Base-by-base conservation (phyloP, 2,797 vertebrate species). In the Lycodopsis pacificus region DNA sequence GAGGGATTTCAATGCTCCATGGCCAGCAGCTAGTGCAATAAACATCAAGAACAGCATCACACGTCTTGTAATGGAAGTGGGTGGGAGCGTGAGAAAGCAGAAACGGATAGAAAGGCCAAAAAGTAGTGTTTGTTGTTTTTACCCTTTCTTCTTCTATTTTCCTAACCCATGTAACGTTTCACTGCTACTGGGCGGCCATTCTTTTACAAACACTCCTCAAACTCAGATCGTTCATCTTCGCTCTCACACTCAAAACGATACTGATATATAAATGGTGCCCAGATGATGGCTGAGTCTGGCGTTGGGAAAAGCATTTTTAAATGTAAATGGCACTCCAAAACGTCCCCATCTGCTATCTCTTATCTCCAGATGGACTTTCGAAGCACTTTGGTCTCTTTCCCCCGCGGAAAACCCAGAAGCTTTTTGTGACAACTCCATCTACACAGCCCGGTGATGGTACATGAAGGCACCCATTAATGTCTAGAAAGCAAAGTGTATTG, bases 341-440 rank as follows among this genome's bases (percentile, higher is more conserved):
- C 70, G 77, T 80, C 56, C 73, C 75, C 73, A 89, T 81, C 77
- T 78, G 84, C 71, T 84, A n/a, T 59, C 62, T 84, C n/a, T 76
- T 76, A 64, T 67, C 68, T 82, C 81, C 85, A 86, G 80, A 86
- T 85, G 83, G 84, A 91, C 65, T 61, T 88, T 69, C 86, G 46
- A 84, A 86, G 79, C 80, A 75, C 78, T 82, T 81, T 86, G 79
- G 70, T 84, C 25, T 78, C 22, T 48, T 84, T 81, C 76, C 69
- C 4, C 73, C 4, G 63, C 46, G 22, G 25, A 66, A 73, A 79
- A 76, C 69, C 79, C 68, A 82, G 73, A 81, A 64, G 75, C 83
- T 80, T 83, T 87, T 84, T 38, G 54, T 77, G 65, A 89, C 46
- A 27, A 42, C 44, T 78, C 65, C 40, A 67, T 84, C 71, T 34